A percentile compares a stretch with the other conserved stretches of the same genome.
Evolutionary conservation across 1,140 invertebrate genomes (phyloP).

Genomic region (Temnothorax curvispinosus): DNA sequence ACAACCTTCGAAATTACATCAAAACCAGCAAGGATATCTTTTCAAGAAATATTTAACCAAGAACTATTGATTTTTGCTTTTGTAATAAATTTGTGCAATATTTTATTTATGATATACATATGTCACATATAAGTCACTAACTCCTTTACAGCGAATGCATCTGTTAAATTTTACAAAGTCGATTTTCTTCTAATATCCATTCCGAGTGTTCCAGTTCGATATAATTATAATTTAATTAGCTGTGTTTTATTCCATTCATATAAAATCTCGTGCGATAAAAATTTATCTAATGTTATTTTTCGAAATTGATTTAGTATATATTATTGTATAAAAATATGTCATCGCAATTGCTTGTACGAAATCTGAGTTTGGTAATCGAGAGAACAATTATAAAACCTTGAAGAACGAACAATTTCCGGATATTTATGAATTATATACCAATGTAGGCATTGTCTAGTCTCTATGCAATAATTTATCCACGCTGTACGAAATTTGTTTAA

Average conservation of each 20-base stretch:
- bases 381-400: slow-evolving; percentile 61
- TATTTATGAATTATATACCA: slow-evolving; percentile 53
- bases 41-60: background rate
- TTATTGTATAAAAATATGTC: slow-evolving; percentile 14
- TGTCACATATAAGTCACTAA: background rate
- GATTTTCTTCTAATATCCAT: background rate
- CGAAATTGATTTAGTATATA: background rate
- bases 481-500: background rate
- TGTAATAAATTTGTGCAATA: background rate
- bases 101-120: background rate
- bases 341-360: slow-evolving; percentile 35
- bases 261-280: background rate
- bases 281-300: background rate
- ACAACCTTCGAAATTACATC: background rate
- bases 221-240: background rate
- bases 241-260: background rate
- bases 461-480: background rate
- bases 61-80: background rate
- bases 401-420: slow-evolving; percentile 50
- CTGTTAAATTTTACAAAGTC: background rate
- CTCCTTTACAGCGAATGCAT: background rate
- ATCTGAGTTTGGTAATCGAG: slow-evolving; percentile 65
- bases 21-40: background rate
- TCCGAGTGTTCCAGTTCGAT: background rate
- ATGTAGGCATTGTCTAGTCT: slow-evolving; percentile 58